Conservation (phyloP, 2,797 vertebrate genomes). For the Smutsia temminckii region DNA sequence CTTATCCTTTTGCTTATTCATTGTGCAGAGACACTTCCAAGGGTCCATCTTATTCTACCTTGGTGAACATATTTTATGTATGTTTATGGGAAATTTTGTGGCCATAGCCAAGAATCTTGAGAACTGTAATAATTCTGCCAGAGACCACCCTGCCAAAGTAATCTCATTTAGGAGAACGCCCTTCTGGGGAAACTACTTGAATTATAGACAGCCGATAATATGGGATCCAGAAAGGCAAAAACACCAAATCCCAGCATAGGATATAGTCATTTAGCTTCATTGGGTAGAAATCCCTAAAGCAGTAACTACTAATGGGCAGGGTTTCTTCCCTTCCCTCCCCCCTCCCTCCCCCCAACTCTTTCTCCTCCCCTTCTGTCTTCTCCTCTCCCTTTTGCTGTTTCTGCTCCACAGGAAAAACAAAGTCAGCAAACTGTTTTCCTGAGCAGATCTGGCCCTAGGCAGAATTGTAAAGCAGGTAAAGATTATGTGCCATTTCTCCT, state of each 20-base stretch:
- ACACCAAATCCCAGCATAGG: neutral
- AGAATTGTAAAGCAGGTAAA: neutral
- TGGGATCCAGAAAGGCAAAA: neutral
- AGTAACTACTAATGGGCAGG: neutral
- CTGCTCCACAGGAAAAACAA: neutral
- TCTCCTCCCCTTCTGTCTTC: neutral
- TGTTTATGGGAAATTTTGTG: neutral
- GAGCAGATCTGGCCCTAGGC: neutral
- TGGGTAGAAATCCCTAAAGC: conserved; percentile 22
- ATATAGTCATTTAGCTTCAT: conserved; percentile 6
- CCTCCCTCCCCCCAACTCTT: neutral
- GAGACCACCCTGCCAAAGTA: neutral
- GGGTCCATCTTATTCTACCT: neutral
- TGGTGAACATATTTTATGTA: neutral
- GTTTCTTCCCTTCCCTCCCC: neutral
- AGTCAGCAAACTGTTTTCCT: neutral
- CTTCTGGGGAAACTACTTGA: neutral
- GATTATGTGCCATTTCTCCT: neutral
- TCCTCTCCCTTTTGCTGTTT: neutral
- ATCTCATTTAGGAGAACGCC: neutral
- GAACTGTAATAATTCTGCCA: conserved; percentile 11
- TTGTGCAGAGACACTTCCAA: neutral
- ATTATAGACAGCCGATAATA: conserved; percentile 18
- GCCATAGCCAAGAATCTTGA: neutral
- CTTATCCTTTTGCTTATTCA: conserved; percentile 7